phyloP scores from a whole-genome alignment of 2,113 vertebrate genomes.

The Theristicus caerulescens region DNA sequence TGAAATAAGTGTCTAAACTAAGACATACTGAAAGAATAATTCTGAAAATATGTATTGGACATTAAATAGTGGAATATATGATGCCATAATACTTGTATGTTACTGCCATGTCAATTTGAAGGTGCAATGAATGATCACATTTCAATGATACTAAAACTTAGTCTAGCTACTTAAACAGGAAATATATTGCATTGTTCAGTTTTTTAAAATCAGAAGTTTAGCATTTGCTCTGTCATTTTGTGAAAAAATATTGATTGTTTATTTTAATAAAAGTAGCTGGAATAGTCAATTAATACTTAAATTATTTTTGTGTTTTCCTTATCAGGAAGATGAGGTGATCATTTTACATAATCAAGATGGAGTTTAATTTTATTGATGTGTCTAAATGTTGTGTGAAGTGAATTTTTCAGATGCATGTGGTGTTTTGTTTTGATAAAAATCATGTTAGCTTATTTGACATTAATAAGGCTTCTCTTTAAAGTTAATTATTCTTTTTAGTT shows the following conservation, averaged over 20 bases:
- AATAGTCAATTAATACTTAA: conserved; percentile 71
- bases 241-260: not conserved
- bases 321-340: conserved; percentile 96
- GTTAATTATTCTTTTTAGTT: not conserved
- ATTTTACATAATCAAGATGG: conserved; percentile 71
- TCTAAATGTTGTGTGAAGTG: conserved; percentile 72
- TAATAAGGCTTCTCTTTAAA: not conserved
- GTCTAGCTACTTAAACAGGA: not conserved
- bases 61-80: not conserved
- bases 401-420: conserved; percentile 74
- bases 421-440: conserved; percentile 56
- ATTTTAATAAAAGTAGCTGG: conserved; percentile 7
- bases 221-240: not conserved
- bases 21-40: not conserved
- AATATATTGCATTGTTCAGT: not conserved
- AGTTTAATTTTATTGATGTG: conserved; percentile 67
- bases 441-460: conserved; percentile 6
- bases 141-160: not conserved
- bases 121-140: not conserved
- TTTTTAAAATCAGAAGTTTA: not conserved
- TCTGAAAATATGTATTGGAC: not conserved
- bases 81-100: not conserved
- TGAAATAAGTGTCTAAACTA: not conserved
- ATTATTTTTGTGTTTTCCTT: conserved; percentile 80
- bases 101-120: not conserved